Evolutionary conservation across 2,113 vertebrate species (phyloP).

Genomic region (Pterocles burchelli): DNA sequence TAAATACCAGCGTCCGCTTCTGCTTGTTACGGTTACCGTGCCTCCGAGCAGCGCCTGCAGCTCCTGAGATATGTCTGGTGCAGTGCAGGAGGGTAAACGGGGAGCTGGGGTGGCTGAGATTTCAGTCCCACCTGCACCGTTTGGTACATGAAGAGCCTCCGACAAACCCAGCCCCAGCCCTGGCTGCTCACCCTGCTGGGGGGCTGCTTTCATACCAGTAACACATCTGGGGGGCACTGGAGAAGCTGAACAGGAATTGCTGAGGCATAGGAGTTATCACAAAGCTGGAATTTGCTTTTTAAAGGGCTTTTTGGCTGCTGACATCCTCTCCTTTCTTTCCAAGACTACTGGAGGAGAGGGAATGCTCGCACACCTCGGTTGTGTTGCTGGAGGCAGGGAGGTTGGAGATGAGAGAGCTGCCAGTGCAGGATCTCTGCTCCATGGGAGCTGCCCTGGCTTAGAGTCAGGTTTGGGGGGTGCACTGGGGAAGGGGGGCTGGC

Average conservation of each 20-base stretch:
- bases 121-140: background rate
- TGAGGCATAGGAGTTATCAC: background rate
- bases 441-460: background rate
- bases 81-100: accelerated
- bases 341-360: background rate
- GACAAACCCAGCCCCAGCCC: accelerated
- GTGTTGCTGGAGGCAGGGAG: background rate
- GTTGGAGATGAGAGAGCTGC: background rate
- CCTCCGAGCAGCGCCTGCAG: accelerated
- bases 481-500: background rate
- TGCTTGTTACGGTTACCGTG: accelerated
- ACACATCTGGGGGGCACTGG: accelerated
- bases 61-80: accelerated
- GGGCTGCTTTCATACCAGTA: background rate
- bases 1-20: background rate
- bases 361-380: accelerated
- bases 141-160: accelerated
- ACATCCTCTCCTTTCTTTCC: background rate
- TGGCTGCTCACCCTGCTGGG: background rate
- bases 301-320: background rate
- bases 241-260: background rate
- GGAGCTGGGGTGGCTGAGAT: accelerated
- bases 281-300: background rate
- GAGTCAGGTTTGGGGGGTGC: background rate
- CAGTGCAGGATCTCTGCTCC: background rate